Evolutionary conservation across 2,888 invertebrate genomes (phyloP).

Genomic region (Loripinus fragilis): DNA sequence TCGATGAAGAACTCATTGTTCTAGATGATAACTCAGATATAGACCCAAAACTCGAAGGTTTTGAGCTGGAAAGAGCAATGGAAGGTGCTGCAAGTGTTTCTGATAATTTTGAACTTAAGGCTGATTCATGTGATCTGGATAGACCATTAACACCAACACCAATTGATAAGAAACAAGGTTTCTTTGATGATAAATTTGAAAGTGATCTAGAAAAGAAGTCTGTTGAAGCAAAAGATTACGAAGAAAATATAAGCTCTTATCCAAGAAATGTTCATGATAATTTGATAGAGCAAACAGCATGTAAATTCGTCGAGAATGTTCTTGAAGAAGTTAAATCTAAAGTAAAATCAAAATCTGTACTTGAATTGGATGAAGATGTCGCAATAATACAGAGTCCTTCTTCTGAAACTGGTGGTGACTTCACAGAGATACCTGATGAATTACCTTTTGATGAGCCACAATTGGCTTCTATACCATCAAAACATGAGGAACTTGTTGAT

Average conservation of each 20-base stretch:
- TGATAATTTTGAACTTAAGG: slow-evolving; percentile 52
- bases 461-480: slow-evolving; percentile 29
- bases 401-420: slow-evolving; percentile 60
- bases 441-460: slow-evolving; percentile 50
- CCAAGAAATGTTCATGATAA: slow-evolving; percentile 24
- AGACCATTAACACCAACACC: slow-evolving; percentile 85
- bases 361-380: slow-evolving; percentile 58
- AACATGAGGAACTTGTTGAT: slow-evolving; percentile 2
- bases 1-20: slow-evolving; percentile 57
- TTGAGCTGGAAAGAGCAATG: slow-evolving; percentile 44
- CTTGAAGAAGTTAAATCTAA: slow-evolving; percentile 77
- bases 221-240: slow-evolving; percentile 47
- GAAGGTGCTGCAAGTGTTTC: slow-evolving; percentile 38
- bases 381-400: slow-evolving; percentile 56
- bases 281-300: slow-evolving; percentile 73
- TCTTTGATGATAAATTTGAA: slow-evolving; percentile 60
- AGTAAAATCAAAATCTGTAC: slow-evolving; percentile 61
- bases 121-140: slow-evolving; percentile 85
- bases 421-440: slow-evolving; percentile 55
- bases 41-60: slow-evolving; percentile 42
- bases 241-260: slow-evolving; percentile 32
- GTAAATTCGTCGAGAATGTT: slow-evolving; percentile 78
- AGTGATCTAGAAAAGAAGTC: slow-evolving; percentile 23
- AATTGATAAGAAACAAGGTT: slow-evolving; percentile 74
- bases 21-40: slow-evolving; percentile 49